Evolutionary conservation across 1,140 invertebrate genomes (phyloP).

Genomic region (Lasioglossum albipes): DNA sequence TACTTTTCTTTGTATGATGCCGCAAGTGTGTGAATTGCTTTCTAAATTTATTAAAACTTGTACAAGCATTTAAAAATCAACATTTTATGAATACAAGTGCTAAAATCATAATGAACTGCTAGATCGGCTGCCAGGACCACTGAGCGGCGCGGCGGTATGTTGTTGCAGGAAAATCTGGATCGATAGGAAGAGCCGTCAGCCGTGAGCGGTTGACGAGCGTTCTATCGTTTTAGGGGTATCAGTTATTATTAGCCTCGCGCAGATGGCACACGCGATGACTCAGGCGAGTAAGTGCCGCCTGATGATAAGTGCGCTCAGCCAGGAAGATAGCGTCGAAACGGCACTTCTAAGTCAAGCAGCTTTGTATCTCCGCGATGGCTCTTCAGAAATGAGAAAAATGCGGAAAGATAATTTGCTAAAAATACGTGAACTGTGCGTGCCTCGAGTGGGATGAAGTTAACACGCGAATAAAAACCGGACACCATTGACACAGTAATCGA

Average conservation of each 20-base stretch:
- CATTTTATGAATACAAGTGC: no score
- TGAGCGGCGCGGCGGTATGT: not conserved
- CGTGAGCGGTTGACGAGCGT: not conserved
- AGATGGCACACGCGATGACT: constrained; percentile 52
- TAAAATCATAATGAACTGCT: no score
- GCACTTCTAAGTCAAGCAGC: constrained; percentile 5
- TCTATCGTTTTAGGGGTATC: constrained; percentile 49
- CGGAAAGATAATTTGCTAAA: not conserved
- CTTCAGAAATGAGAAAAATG: not conserved
- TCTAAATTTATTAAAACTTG: no score
- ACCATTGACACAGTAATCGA: no score
- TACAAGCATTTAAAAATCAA: no score
- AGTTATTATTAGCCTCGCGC: constrained; percentile 54
- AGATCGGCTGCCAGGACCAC: no score
- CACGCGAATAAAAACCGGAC: no score
- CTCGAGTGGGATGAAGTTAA: not conserved
- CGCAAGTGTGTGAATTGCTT: no score
- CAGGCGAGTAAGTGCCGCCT: constrained; percentile 45
- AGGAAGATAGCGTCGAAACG: constrained; percentile 41
- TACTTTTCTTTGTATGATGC: no score
- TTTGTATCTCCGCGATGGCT: not conserved
- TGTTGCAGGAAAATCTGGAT: not conserved
- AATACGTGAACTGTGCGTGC: not conserved
- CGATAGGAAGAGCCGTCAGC: constrained; percentile 1
- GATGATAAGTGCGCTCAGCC: constrained; percentile 49